Evolutionary conservation across 2,888 invertebrate genomes (phyloP), one percentile per base, ranked within the genome.

Genomic region (Dendrolimus pini): DNA sequence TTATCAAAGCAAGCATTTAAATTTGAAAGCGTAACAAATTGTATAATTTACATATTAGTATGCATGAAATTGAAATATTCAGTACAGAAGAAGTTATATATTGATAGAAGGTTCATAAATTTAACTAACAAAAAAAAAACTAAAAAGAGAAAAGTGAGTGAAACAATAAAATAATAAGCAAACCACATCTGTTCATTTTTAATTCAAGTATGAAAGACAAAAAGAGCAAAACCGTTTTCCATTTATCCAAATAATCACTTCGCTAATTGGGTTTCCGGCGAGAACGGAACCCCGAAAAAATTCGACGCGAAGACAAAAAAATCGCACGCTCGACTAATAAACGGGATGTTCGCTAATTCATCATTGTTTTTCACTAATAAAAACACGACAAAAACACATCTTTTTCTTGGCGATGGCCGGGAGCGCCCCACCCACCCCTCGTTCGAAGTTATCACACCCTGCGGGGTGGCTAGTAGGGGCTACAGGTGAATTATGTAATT

Each of bases 341-440:
- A 80, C 74, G 78, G 75, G 77, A 77, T 74, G 77, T 80, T 77
- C 80, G 73, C 79, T 83, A 85, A 88, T 86, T 85, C 83, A 84
- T 88, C 84, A 86, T 84, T 85, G 88, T 85, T 84, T 81, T 82
- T 83, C 75, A 79, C 80, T 83, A 85, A 85, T 85, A 85, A 87
- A 88, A 85, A 87, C 83, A 85, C 77, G 86, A 83, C 82, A 78
- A 78, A 80, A 81, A 83, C 83, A 86, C 74, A 68, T 78, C 74
- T 74, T 69, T 63, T 66, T 68, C 68, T 65, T 61, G 63, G 60
- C 56, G 62, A 58, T 59, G 58, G 59, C 58, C 57, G 62, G 57
- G 58, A 58, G 59, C 62, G 56, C 67, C 56, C 59, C 59, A 54
- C 61, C 56, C 13, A 57, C 58, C 42, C 58, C 60, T 57, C 57